Conservation (phyloP, 1,140 invertebrate species). For the Rhagoletis zephyria region DNA sequence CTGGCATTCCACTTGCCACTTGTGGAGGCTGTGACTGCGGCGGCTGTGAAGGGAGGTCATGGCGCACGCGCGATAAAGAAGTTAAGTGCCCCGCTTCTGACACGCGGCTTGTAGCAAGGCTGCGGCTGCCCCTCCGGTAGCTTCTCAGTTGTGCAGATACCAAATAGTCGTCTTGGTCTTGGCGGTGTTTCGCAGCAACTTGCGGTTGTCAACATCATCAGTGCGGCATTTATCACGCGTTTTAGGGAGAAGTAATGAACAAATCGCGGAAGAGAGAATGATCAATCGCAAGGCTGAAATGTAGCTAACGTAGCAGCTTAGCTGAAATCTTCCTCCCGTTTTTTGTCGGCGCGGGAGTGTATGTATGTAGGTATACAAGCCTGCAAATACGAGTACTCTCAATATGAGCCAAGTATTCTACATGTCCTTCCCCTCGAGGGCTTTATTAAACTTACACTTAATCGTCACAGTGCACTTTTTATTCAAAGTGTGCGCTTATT, state of each 20-base stretch:
- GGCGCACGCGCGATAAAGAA: slow-evolving; percentile 36
- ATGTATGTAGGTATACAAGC: too few relatives aligned
- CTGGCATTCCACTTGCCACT: slow-evolving; percentile 28
- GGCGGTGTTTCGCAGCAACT: slow-evolving; percentile 2
- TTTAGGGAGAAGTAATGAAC: background rate
- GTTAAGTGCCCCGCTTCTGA: slow-evolving; percentile 26
- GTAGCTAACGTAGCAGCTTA: background rate
- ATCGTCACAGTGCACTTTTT: background rate
- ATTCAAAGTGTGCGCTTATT: background rate
- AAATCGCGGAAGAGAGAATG: background rate
- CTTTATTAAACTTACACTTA: background rate
- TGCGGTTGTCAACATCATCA: slow-evolving; percentile 47
- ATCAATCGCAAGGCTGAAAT: background rate
- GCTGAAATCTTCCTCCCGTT: background rate
- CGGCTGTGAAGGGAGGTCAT: slow-evolving; percentile 6
- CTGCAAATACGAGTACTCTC: too few relatives aligned
- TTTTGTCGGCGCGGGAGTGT: background rate
- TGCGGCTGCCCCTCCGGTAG: background rate
- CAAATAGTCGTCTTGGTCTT: background rate
- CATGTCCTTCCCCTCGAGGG: background rate
- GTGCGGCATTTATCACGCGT: slow-evolving; percentile 31
- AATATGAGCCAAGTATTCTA: background rate
- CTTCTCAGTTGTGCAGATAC: background rate
- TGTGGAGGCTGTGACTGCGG: background rate
- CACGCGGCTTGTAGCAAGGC: slow-evolving; percentile 7